A percentile compares a stretch with the other conserved stretches of the same genome.
These are phyloP conservation scores for Fregetta grallaria DNA, from an alignment of 2,113 vertebrate species.

Conservation along the genomic window DNA sequence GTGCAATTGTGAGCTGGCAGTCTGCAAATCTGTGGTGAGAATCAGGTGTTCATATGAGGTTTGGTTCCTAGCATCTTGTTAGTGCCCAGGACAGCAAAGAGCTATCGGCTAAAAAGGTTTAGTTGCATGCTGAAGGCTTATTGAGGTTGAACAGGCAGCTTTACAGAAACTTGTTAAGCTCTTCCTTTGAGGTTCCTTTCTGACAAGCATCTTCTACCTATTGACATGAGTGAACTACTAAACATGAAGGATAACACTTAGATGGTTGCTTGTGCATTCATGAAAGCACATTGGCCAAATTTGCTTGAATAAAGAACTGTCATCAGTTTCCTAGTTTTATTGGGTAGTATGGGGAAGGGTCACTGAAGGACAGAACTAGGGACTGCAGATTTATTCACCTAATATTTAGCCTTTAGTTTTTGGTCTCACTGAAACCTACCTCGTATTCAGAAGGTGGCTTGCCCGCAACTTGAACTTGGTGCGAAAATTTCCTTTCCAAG, in stretches of 20 bases:
- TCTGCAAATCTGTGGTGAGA: background rate
- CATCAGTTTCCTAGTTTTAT: background rate
- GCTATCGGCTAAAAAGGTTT: background rate
- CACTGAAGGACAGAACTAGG: background rate
- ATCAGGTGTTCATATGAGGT: background rate
- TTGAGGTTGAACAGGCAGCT: background rate
- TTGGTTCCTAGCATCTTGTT: background rate
- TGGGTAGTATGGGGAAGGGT: background rate
- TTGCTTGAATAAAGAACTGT: background rate
- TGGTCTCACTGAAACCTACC: background rate
- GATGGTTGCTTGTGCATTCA: background rate
- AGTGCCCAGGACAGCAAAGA: background rate
- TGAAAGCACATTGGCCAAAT: background rate
- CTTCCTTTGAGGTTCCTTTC: background rate
- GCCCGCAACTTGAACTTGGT: background rate
- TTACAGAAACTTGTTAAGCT: background rate
- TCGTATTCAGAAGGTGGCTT: background rate
- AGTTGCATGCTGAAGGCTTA: background rate
- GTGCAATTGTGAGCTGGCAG: fast-evolving
- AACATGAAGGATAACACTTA: background rate
- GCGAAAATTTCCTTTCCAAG: background rate
- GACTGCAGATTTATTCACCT: background rate
- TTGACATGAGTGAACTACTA: background rate
- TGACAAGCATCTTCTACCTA: background rate
- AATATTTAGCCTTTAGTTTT: background rate